Conservation (phyloP, 2,113 vertebrate genomes). For the Mellivora capensis region DNA sequence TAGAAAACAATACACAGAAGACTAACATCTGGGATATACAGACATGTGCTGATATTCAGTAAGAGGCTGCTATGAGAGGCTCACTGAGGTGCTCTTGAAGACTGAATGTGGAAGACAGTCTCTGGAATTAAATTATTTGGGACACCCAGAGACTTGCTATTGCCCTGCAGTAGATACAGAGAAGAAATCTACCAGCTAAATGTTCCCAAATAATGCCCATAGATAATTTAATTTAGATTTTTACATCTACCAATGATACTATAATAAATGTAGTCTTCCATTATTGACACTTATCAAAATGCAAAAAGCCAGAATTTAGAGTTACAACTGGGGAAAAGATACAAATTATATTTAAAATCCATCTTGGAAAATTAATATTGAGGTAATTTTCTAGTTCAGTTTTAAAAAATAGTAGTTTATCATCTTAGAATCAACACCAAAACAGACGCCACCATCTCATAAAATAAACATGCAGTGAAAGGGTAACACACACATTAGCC, state of each 20-base stretch:
- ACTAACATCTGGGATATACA: background rate
- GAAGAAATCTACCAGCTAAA: background rate
- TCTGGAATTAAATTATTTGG: conserved; percentile 43
- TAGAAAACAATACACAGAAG: background rate
- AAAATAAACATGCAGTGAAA: conserved; percentile 87
- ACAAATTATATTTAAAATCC: conserved; percentile 71
- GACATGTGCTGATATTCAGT: background rate
- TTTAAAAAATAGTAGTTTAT: conserved; percentile 77
- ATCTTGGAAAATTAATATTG: conserved; percentile 79
- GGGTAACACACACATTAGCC: conserved; percentile 83
- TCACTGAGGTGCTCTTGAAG: background rate
- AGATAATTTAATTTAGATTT: background rate
- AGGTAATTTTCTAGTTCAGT: conserved; percentile 72
- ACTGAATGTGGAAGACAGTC: background rate
- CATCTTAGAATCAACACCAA: conserved; percentile 82
- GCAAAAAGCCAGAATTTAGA: conserved; percentile 44
- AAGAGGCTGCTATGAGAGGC: background rate
- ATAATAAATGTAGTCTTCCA: background rate
- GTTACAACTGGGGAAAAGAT: conserved; percentile 59
- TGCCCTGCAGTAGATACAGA: background rate
- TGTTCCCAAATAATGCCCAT: background rate
- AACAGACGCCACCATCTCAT: conserved; percentile 83
- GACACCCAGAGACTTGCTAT: background rate
- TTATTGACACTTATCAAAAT: conserved; percentile 49
- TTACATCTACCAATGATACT: background rate